Base-by-base conservation (phyloP, 92 coral and sea anemone genomes). In the Galaxea fascicularis region DNA sequence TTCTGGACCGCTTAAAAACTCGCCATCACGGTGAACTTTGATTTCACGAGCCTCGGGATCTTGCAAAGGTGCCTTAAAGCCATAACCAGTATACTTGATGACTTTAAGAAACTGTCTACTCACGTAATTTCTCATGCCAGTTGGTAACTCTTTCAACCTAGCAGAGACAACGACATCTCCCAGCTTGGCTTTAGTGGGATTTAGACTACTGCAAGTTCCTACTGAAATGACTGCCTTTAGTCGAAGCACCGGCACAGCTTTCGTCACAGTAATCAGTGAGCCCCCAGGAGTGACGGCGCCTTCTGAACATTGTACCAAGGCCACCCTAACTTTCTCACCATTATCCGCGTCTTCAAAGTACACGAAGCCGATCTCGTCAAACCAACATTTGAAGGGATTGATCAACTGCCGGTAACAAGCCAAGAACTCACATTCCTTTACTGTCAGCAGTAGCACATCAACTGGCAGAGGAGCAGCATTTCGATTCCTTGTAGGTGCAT, bases 1-100 rank as follows among this genome's bases (percentile, higher is more conserved):
- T 75, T 89, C 88, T 1, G 89, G 89, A 1, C 92, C 92, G 69
- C 91, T 88, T 66, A 82, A 66, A 57, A 88, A 18, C 30, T 51
- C 88, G 7, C 4, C 73, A 52, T 88, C 78, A 11, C 82, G 28
- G 20, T 88, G 91, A 11, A 88, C 88, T 4, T 47, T 41, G 8
- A 76, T 60, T n/a, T 82, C 69, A 16, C 20, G 17, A 47, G 49
- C 65, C 35, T 58, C 76, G 63, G 82, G 44, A 14, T 74, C 35
- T 26, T 74, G 46, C 49, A 66, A 54, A 0, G 91, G 91, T 13
- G 91, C 73, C 20, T 75, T 59, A 87, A 84, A 88, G 14, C 83
- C 80, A 16, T 57, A 69, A 3, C 69, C 75, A n/a, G 91, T 88
- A 25, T 41, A 52, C 17, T 17, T 83, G 54, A 82, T 74, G 28